These are phyloP conservation scores for Oscheius sp. DNA, from an alignment of 2,888 invertebrate genomes.

Conservation along the genomic window DNA sequence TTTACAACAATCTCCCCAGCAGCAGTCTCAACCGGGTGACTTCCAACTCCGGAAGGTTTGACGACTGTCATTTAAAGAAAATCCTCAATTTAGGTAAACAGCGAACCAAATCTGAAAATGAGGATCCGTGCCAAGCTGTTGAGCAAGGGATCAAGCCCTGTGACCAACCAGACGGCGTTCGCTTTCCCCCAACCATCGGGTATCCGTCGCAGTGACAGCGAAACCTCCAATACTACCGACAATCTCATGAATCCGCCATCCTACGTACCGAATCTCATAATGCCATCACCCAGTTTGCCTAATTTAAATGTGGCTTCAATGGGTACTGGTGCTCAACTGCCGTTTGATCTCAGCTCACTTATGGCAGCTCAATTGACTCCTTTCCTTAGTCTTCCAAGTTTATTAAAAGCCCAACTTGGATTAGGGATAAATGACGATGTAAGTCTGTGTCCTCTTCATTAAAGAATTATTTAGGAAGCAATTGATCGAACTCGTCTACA, in stretches of 20 bases:
- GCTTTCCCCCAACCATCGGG: constrained; percentile 43
- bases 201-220: constrained; percentile 45
- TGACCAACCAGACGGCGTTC: constrained; percentile 50
- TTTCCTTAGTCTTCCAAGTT: constrained; percentile 70
- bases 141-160: constrained; percentile 65
- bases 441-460: not conserved
- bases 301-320: constrained; percentile 60
- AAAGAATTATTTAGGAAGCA: not conserved
- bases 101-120: constrained; percentile 73
- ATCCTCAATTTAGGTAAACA: constrained; percentile 60
- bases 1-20: constrained; percentile 34
- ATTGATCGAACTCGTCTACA: constrained; percentile 33
- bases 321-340: constrained; percentile 25
- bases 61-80: not conserved
- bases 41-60: constrained; percentile 59
- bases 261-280: constrained; percentile 52
- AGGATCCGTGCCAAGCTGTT: constrained; percentile 68
- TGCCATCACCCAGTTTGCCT: constrained; percentile 70
- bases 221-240: constrained; percentile 42
- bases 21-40: constrained; percentile 51
- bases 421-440: constrained; percentile 50
- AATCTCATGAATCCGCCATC: constrained; percentile 30
- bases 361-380: constrained; percentile 61
- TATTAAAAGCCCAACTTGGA: constrained; percentile 64
- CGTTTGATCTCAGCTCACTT: constrained; percentile 54